A percentile compares a stretch with the other conserved stretches of the same genome.
These are phyloP conservation scores for Hirtodrosophila trivittata DNA, from an alignment of 2,888 invertebrate genomes.

Conservation along the genomic window DNA sequence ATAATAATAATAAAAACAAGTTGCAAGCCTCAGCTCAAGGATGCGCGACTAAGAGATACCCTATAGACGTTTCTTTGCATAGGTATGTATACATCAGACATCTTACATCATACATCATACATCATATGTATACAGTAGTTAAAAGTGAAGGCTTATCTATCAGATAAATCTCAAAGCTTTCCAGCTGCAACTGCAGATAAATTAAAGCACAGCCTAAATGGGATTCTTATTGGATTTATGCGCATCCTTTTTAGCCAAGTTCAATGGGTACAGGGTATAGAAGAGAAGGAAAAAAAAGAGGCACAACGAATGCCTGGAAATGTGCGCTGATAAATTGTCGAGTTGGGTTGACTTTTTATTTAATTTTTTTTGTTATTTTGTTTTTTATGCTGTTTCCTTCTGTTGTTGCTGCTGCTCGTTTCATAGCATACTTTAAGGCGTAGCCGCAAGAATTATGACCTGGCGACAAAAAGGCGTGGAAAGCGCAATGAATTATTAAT, in stretches of 20 bases:
- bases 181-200: no score
- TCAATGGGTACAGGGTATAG: slow-evolving; percentile 24
- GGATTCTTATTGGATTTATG: no score
- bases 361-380: slow-evolving; percentile 9
- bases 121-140: no score
- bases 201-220: no score
- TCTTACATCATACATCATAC: no score
- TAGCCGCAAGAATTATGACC: slow-evolving; percentile 65
- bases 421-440: slow-evolving; percentile 62
- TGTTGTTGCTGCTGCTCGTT: slow-evolving; percentile 17
- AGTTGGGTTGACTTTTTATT: slow-evolving; percentile 23
- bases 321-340: slow-evolving; percentile 56
- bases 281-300: background rate
- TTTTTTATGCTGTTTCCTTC: slow-evolving; percentile 9
- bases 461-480: slow-evolving; percentile 63
- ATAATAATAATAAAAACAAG: slow-evolving; percentile 10
- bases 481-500: slow-evolving; percentile 77
- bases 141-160: no score
- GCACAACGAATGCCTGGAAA: background rate
- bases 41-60: slow-evolving; percentile 1
- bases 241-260: no score
- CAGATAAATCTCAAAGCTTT: no score
- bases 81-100: no score
- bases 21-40: background rate
- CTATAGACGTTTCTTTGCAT: background rate